Base-by-base conservation (phyloP, 2,113 vertebrate genomes). In the Tragelaphus scriptus region DNA sequence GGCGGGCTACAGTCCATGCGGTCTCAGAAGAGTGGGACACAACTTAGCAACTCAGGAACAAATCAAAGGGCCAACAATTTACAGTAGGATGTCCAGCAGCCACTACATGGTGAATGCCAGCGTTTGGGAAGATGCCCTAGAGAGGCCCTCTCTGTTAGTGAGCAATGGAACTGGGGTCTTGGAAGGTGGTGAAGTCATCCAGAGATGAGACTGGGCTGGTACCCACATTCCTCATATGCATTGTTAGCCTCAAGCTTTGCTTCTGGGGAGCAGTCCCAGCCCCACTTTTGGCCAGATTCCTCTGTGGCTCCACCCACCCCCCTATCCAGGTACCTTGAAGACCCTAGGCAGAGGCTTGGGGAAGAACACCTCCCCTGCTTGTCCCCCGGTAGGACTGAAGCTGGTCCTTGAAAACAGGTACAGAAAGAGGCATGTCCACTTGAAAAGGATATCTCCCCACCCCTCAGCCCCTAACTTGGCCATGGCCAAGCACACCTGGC, bases 301-400 rank as follows among this genome's bases (percentile, higher is more conserved):
- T 55, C 7, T 16, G 21, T 10, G 9, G 5, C 21, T 40, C 85
- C 28, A 68, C 10, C 44, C 5, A 53, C 47, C 55, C 25, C 47
- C 55, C 19, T 19, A 28, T 53, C 6, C 19, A 53, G 68, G 21
- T 53, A 13, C 61, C 6, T 0, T 68, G 90, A 88, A 56, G 77
- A 30, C 51, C 51, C 59, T 51, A 5, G 55, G 30, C 51, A 49
- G 63, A 53, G 26, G 4, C 58, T 36, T 19, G 5, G n/a, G 28
- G 30, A 32, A 53, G 25, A 53, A 16, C 0, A 5, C 13, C 23
- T 58, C 59, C 25, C 17, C 7, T 1, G 2, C 3, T 11, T 6
- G 16, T 2, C 5, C 36, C 12, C 36, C 2, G 9, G 58, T 11
- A n/a, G 32, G 7, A 47, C 28, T 85, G 30, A 61, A 56, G 40